phyloP scores from a whole-genome alignment of 2,797 vertebrate genomes.

The Sardinella longiceps region DNA sequence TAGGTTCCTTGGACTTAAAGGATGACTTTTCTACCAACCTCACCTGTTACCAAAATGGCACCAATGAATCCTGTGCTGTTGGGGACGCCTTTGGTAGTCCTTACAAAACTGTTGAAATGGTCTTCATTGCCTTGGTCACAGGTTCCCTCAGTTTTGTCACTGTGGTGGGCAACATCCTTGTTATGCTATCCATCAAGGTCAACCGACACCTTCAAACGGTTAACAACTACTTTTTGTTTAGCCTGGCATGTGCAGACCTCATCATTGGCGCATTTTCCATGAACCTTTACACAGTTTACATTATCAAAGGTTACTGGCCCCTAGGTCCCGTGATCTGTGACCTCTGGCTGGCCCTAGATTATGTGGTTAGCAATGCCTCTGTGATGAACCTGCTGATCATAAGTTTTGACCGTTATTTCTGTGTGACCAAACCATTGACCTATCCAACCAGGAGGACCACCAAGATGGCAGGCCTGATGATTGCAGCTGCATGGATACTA shows the following conservation, averaged over 20 bases:
- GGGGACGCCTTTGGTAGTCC: conserved; percentile 66
- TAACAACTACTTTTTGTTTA: conserved; percentile 99
- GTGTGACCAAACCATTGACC: conserved; percentile 95
- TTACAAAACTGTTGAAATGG: conserved; percentile 93
- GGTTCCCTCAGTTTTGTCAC: conserved; percentile 97
- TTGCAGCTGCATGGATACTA: conserved; percentile 80
- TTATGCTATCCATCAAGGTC: conserved; percentile 99
- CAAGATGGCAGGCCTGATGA: conserved; percentile 97
- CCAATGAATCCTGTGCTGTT: conserved; percentile 69
- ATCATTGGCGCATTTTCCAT: conserved; percentile 98
- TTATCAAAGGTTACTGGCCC: conserved; percentile 96
- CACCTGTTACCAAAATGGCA: conserved; percentile 70
- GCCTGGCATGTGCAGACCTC: conserved; percentile 93
- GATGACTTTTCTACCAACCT: conserved; percentile 64
- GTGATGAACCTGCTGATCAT: conserved; percentile 99
- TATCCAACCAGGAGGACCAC: conserved; percentile 93
- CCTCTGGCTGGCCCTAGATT: conserved; percentile 95
- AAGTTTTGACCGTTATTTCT: conserved; percentile 98
- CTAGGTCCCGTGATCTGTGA: conserved; percentile 95
- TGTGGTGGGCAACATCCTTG: conserved; percentile 94
- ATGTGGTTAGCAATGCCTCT: conserved; percentile 95
- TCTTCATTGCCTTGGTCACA: conserved; percentile 93
- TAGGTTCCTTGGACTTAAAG: conserved; percentile 65
- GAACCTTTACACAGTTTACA: conserved; percentile 96
- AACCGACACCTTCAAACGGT: conserved; percentile 98